phyloP scores from a whole-genome alignment of 2,797 vertebrate genomes.

The Pachyuromys duprasi region DNA sequence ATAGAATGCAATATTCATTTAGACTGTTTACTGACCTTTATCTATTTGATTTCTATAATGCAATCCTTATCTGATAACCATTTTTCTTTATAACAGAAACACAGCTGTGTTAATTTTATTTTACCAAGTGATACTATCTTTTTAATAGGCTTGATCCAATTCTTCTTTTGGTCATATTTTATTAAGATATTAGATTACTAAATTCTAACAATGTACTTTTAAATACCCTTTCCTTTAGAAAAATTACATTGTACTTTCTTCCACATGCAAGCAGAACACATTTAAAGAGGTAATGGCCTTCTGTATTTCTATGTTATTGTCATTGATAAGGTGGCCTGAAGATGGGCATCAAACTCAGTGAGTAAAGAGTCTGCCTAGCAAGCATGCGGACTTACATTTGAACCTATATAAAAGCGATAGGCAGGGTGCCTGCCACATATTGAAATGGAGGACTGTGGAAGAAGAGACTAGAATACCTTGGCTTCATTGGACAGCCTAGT shows the following conservation, averaged over 20 bases:
- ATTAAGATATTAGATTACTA: not conserved
- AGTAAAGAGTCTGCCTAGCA: not conserved
- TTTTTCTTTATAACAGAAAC: not conserved
- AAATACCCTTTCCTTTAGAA: not conserved
- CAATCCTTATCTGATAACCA: not conserved
- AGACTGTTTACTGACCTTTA: not conserved
- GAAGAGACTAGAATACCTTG: too few species aligned
- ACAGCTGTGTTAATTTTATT: not conserved
- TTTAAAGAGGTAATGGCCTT: not conserved
- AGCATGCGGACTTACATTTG: not conserved
- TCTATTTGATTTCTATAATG: not conserved
- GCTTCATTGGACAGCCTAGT: not conserved
- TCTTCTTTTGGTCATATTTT: not conserved
- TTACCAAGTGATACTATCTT: not conserved
- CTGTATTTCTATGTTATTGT: not conserved
- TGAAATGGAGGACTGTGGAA: not conserved
- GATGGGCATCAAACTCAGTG: not conserved
- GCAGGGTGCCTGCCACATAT: too few species aligned
- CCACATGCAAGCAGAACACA: not conserved
- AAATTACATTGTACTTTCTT: not conserved
- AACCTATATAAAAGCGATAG: not conserved
- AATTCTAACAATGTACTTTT: not conserved
- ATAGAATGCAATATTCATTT: not conserved
- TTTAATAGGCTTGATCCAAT: not conserved
- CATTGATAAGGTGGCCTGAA: not conserved